Base-by-base conservation (phyloP, 1,140 invertebrate genomes). In the Globodera rostochiensis region DNA sequence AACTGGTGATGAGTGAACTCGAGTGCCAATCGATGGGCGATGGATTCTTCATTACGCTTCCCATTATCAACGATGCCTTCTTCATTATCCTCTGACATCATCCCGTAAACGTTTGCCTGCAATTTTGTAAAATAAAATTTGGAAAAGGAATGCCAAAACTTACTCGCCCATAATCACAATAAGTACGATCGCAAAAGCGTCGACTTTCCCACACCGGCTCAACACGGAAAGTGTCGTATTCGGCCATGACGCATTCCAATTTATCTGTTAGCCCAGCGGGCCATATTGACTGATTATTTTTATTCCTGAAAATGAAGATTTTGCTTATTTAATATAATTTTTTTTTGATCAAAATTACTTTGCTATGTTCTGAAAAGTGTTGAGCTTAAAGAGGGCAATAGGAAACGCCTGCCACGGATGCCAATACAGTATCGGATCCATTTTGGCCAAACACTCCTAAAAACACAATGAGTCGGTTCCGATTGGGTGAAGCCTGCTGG, bases 401-500 rank as follows among this genome's bases (percentile, higher is more conserved):
- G 82, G 83, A 57, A 83, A 76, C 6, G 82, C 82, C 74, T 83
- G 82, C 82, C 82, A 83, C 5, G 82, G 82, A 47, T 83, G 73
- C 47, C 47, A 49, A 8, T 70, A 82, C 11, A 83, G 67, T 60
- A 49, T 13, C 11, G 50, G 13, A n/a, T 83, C 82, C 82, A 83
- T 83, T 64, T 53, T 70, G 25, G 82, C 82, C 6, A 83, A 50
- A 19, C 82, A 83, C 19, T 64, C 50, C 82, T 83, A 76, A 36
- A 69, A 78, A 77, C 47, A 47, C 4, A 19, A 21, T 15, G 45
- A 69, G 19, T 47, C 69, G 8, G 15, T 50, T 36, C 60, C 53
- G 50, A 57, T 64, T 45, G 46, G 6, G 57, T 64, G 57, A 19
- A 3, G 7, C 1, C 6, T 19, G 19, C 13, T 64, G 5, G 11